These are phyloP conservation scores for Parnassius mnemosyne DNA, from an alignment of 2,888 invertebrate species.

Conservation along the genomic window DNA sequence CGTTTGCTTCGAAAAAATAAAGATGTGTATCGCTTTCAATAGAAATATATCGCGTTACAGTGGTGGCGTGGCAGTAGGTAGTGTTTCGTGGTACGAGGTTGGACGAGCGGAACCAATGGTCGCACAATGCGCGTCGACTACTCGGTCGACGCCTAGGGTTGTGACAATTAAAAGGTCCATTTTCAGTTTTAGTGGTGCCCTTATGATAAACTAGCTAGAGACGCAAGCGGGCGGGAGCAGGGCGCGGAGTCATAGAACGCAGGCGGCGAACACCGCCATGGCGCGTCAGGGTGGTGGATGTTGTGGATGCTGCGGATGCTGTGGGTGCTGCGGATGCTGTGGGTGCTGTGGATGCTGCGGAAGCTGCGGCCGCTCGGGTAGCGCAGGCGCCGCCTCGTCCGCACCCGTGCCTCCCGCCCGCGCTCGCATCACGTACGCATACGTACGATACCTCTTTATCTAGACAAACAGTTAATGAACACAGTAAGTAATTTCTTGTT, in stretches of 20 bases:
- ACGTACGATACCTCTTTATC: constrained; percentile 92
- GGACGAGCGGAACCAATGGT: too few species aligned
- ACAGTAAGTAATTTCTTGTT: too few species aligned
- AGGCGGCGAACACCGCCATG: constrained; percentile 90
- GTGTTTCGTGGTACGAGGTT: too few species aligned
- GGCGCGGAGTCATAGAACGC: constrained; percentile 79
- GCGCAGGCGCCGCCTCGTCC: constrained; percentile 76
- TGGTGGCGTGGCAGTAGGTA: too few species aligned
- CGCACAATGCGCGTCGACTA: too few species aligned
- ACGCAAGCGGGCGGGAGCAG: constrained; percentile 19
- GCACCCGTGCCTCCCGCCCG: constrained; percentile 76
- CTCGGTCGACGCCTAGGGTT: too few species aligned
- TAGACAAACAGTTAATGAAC: constrained; percentile 48
- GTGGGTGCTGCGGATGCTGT: constrained; percentile 34
- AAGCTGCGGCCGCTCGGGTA: constrained; percentile 72
- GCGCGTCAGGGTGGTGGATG: constrained; percentile 86
- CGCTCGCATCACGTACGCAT: constrained; percentile 87
- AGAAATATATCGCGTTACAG: too few species aligned
- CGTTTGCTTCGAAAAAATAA: too few species aligned
- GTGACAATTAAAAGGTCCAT: too few species aligned
- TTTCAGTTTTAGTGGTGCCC: too few species aligned
- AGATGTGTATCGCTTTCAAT: too few species aligned
- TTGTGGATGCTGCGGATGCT: constrained; percentile 71
- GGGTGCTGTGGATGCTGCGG: constrained; percentile 41
- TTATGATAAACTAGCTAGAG: too few species aligned